Evolutionary conservation across 2,888 invertebrate genomes (phyloP), one percentile per base, ranked within the genome.

Genomic region (Nemotelus pantherinus): DNA sequence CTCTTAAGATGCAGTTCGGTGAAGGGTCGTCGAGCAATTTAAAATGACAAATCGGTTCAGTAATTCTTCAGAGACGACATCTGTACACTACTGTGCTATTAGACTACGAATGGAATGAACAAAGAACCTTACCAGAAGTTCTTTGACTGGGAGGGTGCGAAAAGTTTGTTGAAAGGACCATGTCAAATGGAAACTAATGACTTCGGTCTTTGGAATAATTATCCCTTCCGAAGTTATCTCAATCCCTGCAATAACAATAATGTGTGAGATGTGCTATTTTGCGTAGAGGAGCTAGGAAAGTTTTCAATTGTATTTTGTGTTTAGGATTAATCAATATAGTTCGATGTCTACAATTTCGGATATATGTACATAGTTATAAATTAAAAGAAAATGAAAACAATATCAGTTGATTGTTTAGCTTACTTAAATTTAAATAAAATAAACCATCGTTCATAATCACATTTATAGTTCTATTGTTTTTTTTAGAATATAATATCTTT

Each of bases 31-130:
- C n/a, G 53, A 65, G 44, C 77, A 77, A 77, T 77, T 68, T 72
- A 68, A 68, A 79, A 79, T 79, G 79, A 79, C 79, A 79, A 79
- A 79, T 79, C 63, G 79, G 72, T 77, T 79, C 79, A 47, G 58
- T 55, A 74, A 77, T 63, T 74, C 77, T 63, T 50, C 64, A 44
- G 68, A n/a, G 77, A 74, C 67, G 68, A 76, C 71, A 77, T 78
- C 77, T 77, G 76, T 68, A 63, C 71, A 63, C 47, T 71, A 9
- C 65, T 71, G 43, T 4, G 41, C 70, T 64, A 43, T 7, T 41
- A 6, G 43, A 64, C 39, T 2, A 6, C 25, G 25, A 25, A 70
- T 2, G 3, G 47, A n/a, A 44, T 43, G 53, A n/a, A 68, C 53
- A 39, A 41, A 47, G 65, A 10, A 39, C 3, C 39, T 25, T 2